Evolutionary conservation across 2,797 vertebrate species (phyloP), one percentile per base, ranked within the genome.

Genomic region (Diplodus puntazzo): DNA sequence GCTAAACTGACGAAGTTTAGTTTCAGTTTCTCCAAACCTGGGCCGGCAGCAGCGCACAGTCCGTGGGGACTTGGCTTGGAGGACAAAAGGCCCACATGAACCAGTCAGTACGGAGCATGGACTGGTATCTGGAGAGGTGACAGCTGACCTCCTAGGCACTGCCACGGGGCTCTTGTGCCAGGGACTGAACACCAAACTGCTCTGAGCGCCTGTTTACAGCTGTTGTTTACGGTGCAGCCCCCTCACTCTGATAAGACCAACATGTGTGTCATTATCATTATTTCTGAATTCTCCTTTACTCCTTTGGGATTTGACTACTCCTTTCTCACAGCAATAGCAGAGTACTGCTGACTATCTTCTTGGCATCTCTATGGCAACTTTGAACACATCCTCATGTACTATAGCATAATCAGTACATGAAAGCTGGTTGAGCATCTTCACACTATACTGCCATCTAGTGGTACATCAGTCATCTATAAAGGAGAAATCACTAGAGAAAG

Each of bases 381-480:
- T 55, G 16, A 55, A 55, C 8, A 27, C 11, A 42, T 42, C 11
- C 7, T 42, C 3, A 20, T 5, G 23, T 30, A 20, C 25, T 11
- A 39, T 0, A 39, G 30, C 4, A 39, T 39, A 10, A 39, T 39
- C 34, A 42, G 34, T n/a, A 20, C 4, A 17, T 43, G 42, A 45
- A 23, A 16, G 16, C 11, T 52, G 49, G 49, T 52, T 16, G 45
- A 39, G 39, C 21, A 54, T 23, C 12, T 18, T 45, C 3, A 2
- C 42, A 34, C 71, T 64, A 2, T n/a, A 11, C 52, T 73, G 42
- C 20, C 71, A 64, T 46, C 60, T 48, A 30, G 10, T 48, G 71
- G 60, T 18, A 18, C 1, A 49, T 1, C 30, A 11, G 5, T 18
- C 12, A 17, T 20, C 0, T 62, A 45, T 27, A 48, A 69, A 46